phyloP scores from a whole-genome alignment of 2,113 vertebrate genomes.

The Nibea albiflora region DNA sequence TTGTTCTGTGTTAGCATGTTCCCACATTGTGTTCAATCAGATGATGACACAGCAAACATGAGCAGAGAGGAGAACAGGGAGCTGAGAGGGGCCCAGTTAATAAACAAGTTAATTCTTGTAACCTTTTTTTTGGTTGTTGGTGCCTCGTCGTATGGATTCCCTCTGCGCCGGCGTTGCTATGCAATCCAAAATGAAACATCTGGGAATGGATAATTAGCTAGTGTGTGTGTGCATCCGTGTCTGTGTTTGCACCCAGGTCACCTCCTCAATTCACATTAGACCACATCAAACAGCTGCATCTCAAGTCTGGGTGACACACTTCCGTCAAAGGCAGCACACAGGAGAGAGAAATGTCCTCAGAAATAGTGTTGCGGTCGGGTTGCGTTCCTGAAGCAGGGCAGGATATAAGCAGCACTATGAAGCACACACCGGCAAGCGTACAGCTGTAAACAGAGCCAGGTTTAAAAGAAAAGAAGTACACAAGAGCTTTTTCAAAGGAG shows the following conservation, averaged over 20 bases:
- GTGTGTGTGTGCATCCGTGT: constrained; percentile 35
- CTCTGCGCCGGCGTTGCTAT: constrained; percentile 1
- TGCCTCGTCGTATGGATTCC: constrained; percentile 30
- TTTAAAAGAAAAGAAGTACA: constrained; percentile 9
- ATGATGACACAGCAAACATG: too few relatives aligned
- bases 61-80: not conserved
- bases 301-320: constrained; percentile 72
- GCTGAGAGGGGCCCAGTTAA: not conserved
- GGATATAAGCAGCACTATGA: constrained; percentile 21
- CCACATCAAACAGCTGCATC: constrained; percentile 68
- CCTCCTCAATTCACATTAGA: constrained; percentile 56
- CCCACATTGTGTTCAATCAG: not conserved
- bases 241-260: constrained; percentile 54
- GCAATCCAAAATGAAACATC: constrained; percentile 64
- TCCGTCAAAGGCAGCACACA: constrained; percentile 72
- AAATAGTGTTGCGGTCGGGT: constrained; percentile 61
- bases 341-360: constrained; percentile 58
- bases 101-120: constrained; percentile 29
- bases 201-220: constrained; percentile 65
- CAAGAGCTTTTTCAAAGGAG: not conserved
- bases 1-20: not conserved
- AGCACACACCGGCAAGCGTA: constrained; percentile 1
- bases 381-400: constrained; percentile 48
- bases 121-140: constrained; percentile 31
- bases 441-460: constrained; percentile 1